Percentiles rank a stretch among this genome's conserved stretches.
Conservation (phyloP, 1,140 invertebrate species). For the Drosophila rufa region DNA sequence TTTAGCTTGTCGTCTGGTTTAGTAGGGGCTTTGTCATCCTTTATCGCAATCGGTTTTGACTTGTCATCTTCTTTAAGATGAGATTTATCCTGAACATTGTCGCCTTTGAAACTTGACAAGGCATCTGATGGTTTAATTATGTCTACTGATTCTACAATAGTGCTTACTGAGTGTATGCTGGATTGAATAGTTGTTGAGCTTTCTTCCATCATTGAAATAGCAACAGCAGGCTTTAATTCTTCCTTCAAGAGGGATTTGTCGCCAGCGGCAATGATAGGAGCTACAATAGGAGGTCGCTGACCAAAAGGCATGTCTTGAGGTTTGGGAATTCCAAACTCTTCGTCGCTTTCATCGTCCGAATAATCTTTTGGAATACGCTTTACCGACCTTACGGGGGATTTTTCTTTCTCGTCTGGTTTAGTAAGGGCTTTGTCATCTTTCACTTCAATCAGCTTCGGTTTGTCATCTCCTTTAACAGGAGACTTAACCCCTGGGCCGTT, state of each 20-base stretch:
- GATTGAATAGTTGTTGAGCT: constrained; percentile 1
- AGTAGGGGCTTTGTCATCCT: constrained; percentile 3
- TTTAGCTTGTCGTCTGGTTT: constrained; percentile 14
- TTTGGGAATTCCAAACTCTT: too few relatives aligned
- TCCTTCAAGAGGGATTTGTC: too few relatives aligned
- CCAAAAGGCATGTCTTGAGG: too few relatives aligned
- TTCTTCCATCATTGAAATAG: constrained; percentile 9
- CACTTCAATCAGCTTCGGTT: not conserved
- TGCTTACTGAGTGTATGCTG: not conserved
- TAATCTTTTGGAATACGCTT: too few relatives aligned
- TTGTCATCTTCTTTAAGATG: too few relatives aligned
- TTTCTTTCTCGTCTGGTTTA: not conserved
- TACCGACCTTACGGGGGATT: not conserved
- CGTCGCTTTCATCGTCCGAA: too few relatives aligned
- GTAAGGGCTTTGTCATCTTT: not conserved
- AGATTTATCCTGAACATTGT: not conserved
- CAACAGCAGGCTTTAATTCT: not conserved
- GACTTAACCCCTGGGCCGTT: not conserved
- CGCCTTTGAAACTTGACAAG: not conserved
- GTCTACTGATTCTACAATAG: not conserved
- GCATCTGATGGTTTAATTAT: not conserved
- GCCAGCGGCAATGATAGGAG: too few relatives aligned
- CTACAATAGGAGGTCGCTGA: too few relatives aligned
- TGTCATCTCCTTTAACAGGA: not conserved
- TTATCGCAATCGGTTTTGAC: not conserved